Evolutionary conservation across 2,888 invertebrate genomes (phyloP), one percentile per base, ranked within the genome.

Genomic region (Orgyia antiqua): DNA sequence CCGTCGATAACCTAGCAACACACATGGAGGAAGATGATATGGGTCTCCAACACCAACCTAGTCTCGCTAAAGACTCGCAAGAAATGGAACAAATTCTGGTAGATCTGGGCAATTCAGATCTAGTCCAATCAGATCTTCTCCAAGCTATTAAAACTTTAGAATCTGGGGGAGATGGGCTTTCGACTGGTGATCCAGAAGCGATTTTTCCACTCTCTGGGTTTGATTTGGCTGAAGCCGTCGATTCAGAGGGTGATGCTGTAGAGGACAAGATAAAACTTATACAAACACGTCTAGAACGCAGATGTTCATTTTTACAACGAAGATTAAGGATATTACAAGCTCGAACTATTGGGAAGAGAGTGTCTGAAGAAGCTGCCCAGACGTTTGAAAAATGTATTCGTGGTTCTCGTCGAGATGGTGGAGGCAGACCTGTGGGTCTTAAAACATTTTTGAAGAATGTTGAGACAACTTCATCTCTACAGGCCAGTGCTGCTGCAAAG

Each of bases 91-190:
- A 90, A 59, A 88, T 92, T 50, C 79, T 92, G 30, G 89, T 89
- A 48, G 89, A 88, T 51, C 68, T 89, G 33, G 88, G 87, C 18
- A 79, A 75, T 39, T 82, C 78, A 47, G 92, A 92, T 58, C 67
- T 89, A 29, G 88, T 79, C 10, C 88, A 88, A 41, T 89, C 89
- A 13, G 94, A 92, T 45, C 80, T 94, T 30, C 86, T 94, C 48
- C 92, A 93, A 67, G 94, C 91, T 2, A 91, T 94, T 26, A 93
- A 93, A 70, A 92, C 91, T 4, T 89, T 94, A 48, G 94, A 93
- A 51, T 76, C 78, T 26, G 84, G 76, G 2, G 78, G 72, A 8
- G 80, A 83, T 49, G 48, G 60, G 4, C 53, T 83, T 8, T 79
- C 84, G 5, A 75, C 78, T 2, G 86, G 78, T 11, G 87, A 86